Evolutionary conservation across 2,113 vertebrate genomes (phyloP).

Genomic region (Bubalus kerabau): DNA sequence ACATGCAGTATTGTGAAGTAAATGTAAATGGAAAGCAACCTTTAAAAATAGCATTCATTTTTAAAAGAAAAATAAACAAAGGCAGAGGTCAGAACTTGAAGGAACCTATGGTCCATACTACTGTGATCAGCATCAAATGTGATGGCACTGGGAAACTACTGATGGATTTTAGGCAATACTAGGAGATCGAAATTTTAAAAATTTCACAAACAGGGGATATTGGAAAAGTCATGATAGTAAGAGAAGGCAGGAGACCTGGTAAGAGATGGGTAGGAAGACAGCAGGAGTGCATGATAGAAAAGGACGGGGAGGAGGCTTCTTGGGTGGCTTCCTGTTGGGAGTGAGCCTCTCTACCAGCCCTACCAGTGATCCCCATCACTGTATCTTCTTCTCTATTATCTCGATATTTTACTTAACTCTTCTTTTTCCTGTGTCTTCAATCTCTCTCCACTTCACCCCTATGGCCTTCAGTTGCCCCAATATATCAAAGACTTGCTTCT

Average conservation of each 20-base stretch:
- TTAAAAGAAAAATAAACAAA: background rate
- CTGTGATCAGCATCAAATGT: background rate
- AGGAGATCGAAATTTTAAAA: background rate
- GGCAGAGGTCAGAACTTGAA: background rate
- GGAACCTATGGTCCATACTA: background rate
- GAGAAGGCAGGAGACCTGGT: background rate
- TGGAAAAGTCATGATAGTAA: background rate
- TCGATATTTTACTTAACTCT: background rate
- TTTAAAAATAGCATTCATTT: background rate
- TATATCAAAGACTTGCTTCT: background rate
- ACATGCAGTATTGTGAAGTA: background rate
- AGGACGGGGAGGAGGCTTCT: background rate
- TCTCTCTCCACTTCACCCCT: background rate
- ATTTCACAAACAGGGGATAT: background rate
- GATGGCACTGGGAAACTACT: background rate
- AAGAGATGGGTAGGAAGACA: background rate
- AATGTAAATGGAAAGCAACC: background rate
- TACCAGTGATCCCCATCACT: background rate
- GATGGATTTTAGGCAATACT: background rate
- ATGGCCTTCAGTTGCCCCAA: background rate
- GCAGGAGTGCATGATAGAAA: background rate
- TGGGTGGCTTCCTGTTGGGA: background rate
- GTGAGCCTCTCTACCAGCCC: background rate
- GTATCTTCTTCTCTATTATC: background rate
- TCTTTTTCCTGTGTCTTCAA: background rate